Evolutionary conservation across 1,140 invertebrate genomes (phyloP).

Genomic region (Panagrolaimus sp.): DNA sequence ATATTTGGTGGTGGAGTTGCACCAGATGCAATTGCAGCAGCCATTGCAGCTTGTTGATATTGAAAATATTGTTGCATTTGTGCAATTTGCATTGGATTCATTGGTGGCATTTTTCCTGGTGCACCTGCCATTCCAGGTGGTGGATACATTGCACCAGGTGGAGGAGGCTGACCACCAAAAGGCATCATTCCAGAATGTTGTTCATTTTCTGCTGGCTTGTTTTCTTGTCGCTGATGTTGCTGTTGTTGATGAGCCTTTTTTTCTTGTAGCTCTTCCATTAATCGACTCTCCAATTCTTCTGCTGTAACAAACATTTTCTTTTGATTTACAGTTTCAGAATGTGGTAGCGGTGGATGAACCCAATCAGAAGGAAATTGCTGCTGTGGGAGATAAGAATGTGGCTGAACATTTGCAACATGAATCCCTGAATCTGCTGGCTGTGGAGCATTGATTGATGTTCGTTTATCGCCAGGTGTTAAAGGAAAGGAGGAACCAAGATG

Average conservation of each 20-base stretch:
- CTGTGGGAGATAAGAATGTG: neutral
- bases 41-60: neutral
- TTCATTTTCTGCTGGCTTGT: too few relatives aligned
- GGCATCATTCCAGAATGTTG: too few relatives aligned
- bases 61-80: neutral
- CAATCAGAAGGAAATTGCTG: too few relatives aligned
- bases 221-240: too few relatives aligned
- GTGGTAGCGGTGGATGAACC: neutral
- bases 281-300: constrained; percentile 23
- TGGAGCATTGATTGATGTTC: too few relatives aligned
- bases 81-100: neutral
- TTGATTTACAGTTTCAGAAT: neutral
- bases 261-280: constrained; percentile 14
- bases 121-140: too few relatives aligned
- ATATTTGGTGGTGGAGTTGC: neutral
- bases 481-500: neutral
- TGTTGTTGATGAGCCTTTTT: neutral
- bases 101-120: neutral
- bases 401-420: too few relatives aligned
- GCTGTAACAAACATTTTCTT: constrained; percentile 3
- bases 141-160: too few relatives aligned
- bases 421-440: too few relatives aligned
- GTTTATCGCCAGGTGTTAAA: neutral
- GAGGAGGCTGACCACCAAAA: too few relatives aligned
- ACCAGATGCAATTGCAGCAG: neutral